Percentiles rank a stretch among this genome's conserved stretches.
These are phyloP conservation scores for Andrena dorsata DNA, from an alignment of 2,888 invertebrate genomes.

Conservation along the genomic window DNA sequence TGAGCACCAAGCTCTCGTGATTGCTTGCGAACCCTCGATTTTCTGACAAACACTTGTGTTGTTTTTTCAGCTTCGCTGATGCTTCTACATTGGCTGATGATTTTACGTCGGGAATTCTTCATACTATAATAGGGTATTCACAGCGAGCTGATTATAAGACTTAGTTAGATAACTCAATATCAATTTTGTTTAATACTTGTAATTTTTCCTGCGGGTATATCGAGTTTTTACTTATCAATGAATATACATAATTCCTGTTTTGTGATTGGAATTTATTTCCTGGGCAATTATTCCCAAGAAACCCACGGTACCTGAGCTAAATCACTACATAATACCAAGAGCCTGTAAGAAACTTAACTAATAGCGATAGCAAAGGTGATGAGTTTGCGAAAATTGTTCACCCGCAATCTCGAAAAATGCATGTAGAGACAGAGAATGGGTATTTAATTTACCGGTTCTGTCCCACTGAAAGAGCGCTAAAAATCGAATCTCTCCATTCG, in stretches of 20 bases:
- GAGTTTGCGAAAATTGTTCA: too few species aligned
- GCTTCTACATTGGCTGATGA: conserved; percentile 1
- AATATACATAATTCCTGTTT: too few species aligned
- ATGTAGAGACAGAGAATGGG: background rate
- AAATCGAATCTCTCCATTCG: conserved; percentile 20
- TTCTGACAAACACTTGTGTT: conserved; percentile 13
- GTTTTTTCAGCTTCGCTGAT: background rate
- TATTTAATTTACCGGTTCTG: conserved; percentile 14
- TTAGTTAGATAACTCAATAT: too few species aligned
- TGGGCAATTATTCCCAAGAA: too few species aligned
- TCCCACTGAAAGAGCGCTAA: background rate
- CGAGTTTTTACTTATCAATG: background rate
- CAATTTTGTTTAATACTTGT: too few species aligned
- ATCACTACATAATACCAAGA: too few species aligned
- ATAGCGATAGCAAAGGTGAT: too few species aligned
- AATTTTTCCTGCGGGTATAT: background rate
- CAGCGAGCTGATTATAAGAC: too few species aligned
- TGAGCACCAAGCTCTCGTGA: conserved; percentile 20
- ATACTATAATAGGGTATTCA: too few species aligned
- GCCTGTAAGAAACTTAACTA: too few species aligned
- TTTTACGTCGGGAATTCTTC: background rate
- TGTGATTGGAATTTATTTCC: too few species aligned
- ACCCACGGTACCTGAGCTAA: too few species aligned
- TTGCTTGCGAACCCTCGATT: conserved; percentile 26
- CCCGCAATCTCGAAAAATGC: conserved; percentile 15